Evolutionary conservation across 1,140 invertebrate species (phyloP).

Genomic region (Maconellicoccus hirsutus): DNA sequence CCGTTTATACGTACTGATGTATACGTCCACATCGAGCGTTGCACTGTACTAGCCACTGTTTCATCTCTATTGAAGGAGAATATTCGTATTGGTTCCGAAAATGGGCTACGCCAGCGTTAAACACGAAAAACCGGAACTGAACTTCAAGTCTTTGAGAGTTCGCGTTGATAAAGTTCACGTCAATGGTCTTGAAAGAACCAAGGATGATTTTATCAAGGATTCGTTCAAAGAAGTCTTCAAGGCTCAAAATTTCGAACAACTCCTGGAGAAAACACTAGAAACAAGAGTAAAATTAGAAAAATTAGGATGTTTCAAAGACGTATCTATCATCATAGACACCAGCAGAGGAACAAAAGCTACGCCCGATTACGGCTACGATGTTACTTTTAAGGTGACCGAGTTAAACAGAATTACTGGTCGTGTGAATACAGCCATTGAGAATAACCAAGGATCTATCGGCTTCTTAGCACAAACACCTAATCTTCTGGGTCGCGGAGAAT

Average conservation of each 20-base stretch:
- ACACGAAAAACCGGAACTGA: neutral
- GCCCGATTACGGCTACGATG: conserved; percentile 54
- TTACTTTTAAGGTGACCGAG: conserved; percentile 72
- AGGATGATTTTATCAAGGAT: conserved; percentile 26
- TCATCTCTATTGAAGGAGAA: neutral
- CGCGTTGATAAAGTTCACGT: conserved; percentile 25
- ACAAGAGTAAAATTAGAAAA: conserved; percentile 57
- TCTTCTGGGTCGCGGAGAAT: conserved; percentile 67
- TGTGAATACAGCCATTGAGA: conserved; percentile 67
- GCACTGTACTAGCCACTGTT: too few species aligned
- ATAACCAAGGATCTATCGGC: conserved; percentile 71
- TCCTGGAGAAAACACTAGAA: conserved; percentile 33
- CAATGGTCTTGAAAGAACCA: conserved; percentile 25
- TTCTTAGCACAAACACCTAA: conserved; percentile 63
- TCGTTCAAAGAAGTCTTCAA: conserved; percentile 19
- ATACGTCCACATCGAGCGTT: too few species aligned
- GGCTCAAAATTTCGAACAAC: conserved; percentile 24
- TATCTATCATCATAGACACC: conserved; percentile 72
- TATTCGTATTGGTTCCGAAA: neutral
- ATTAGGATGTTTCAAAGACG: conserved; percentile 69
- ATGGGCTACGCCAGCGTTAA: neutral
- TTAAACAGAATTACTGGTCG: conserved; percentile 57
- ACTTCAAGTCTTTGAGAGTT: conserved; percentile 20
- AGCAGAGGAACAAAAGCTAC: conserved; percentile 54
- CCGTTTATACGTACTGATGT: too few species aligned